A percentile compares a stretch with the other conserved stretches of the same genome.
Evolutionary conservation across 2,797 vertebrate genomes (phyloP).

Genomic region (Syngnathus acus): DNA sequence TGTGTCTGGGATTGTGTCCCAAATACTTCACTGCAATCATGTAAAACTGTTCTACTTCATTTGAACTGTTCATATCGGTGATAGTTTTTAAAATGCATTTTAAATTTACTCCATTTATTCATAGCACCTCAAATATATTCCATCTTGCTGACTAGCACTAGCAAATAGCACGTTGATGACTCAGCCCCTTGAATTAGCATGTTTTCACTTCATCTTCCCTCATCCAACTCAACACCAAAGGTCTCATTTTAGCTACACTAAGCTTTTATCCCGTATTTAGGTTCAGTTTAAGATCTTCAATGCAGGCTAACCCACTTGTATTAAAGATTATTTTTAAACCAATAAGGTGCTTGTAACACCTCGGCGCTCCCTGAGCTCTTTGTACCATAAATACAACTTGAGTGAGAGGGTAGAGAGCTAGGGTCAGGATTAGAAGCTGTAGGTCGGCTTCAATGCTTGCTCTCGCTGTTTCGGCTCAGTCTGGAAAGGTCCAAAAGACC

Average conservation of each 20-base stretch:
- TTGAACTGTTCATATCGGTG: background rate
- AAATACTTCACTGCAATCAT: slow-evolving; percentile 43
- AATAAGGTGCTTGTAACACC: slow-evolving; percentile 47
- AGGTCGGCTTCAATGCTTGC: slow-evolving; percentile 13
- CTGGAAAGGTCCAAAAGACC: slow-evolving; percentile 49
- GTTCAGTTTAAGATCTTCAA: slow-evolving; percentile 24
- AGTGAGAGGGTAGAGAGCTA: slow-evolving; percentile 26
- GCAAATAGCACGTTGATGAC: background rate
- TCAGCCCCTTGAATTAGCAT: background rate
- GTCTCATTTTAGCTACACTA: slow-evolving; percentile 9
- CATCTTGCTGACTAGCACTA: background rate
- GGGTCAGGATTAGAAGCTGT: slow-evolving; percentile 32
- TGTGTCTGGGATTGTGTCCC: slow-evolving; percentile 32
- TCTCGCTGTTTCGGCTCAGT: slow-evolving; percentile 36
- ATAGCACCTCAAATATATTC: background rate
- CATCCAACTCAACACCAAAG: background rate
- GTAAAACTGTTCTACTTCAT: slow-evolving; percentile 13
- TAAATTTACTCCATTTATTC: background rate
- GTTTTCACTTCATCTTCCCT: background rate
- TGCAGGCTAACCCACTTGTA: slow-evolving; percentile 46
- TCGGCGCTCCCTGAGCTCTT: slow-evolving; percentile 31
- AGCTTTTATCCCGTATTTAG: slow-evolving; percentile 14
- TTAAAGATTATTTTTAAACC: slow-evolving; percentile 60
- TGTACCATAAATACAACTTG: slow-evolving; percentile 44
- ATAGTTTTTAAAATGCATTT: too few species aligned